Conservation (phyloP, 2,797 vertebrate species). For the Pipistrellus nathusii region DNA sequence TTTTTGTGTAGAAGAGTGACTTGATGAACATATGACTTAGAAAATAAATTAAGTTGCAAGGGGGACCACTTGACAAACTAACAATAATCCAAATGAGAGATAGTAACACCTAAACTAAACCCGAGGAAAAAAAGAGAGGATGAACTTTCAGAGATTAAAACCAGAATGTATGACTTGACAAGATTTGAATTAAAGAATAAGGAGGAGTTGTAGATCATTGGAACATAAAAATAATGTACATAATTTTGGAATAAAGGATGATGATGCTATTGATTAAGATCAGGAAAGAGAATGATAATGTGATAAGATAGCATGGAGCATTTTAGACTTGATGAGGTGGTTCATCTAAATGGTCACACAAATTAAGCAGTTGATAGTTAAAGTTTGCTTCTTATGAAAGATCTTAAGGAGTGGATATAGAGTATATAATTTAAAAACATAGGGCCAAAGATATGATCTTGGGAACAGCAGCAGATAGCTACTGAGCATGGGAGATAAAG, state of each 20-base stretch:
- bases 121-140: neutral
- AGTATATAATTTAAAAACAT: neutral
- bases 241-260: neutral
- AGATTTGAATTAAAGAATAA: neutral
- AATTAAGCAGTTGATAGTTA: neutral
- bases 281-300: neutral
- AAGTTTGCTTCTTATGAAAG: neutral
- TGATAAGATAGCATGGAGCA: neutral
- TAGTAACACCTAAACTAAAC: neutral
- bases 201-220: rapidly evolving
- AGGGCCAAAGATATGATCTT: neutral
- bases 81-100: neutral
- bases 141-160: conserved; percentile 17
- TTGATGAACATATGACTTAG: neutral
- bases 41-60: neutral
- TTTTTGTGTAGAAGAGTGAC: neutral
- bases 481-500: neutral
- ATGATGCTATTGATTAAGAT: neutral
- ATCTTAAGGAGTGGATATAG: neutral
- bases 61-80: neutral
- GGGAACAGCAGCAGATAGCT: neutral
- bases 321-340: neutral
- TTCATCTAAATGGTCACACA: neutral
- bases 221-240: neutral
- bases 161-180: neutral